Conservation (phyloP, 2,888 invertebrate genomes). For the Cryptophagus acutangulus region DNA sequence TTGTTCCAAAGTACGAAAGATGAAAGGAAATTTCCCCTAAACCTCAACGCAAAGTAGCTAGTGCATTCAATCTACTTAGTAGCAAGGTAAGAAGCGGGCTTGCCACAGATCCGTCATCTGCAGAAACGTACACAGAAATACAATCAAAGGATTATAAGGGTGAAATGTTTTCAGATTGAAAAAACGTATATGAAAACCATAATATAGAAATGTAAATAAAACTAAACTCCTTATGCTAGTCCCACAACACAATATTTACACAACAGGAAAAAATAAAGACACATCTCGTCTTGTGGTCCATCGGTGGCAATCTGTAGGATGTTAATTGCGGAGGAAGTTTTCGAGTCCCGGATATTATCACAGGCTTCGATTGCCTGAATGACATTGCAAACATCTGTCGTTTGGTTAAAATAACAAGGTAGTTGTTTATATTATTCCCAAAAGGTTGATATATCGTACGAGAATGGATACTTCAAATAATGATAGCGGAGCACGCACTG, state of each 20-base stretch:
- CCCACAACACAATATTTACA: no score
- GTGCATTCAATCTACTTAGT: slow-evolving; percentile 33
- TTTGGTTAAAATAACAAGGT: slow-evolving; percentile 27
- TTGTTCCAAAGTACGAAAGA: slow-evolving; percentile 20
- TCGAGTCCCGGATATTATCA: slow-evolving; percentile 1
- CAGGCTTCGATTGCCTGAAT: background rate
- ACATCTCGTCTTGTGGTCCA: no score
- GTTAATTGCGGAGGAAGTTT: background rate
- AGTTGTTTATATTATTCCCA: slow-evolving; percentile 29
- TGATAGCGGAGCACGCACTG: no score
- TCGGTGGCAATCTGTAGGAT: background rate
- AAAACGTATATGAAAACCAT: background rate
- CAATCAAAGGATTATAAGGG: slow-evolving; percentile 36
- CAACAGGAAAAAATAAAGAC: no score
- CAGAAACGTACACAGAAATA: slow-evolving; percentile 36
- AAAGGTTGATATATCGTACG: no score
- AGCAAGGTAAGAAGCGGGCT: slow-evolving; percentile 33
- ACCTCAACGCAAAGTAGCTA: slow-evolving; percentile 26
- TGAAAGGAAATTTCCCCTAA: slow-evolving; percentile 32
- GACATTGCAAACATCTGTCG: slow-evolving; percentile 24
- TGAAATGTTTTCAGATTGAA: slow-evolving; percentile 5
- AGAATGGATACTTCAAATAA: no score
- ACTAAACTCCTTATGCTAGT: no score
- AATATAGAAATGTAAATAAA: no score
- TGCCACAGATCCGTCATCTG: slow-evolving; percentile 36